phyloP scores from a whole-genome alignment of 2,888 invertebrate species.

The Elmis aenea region DNA sequence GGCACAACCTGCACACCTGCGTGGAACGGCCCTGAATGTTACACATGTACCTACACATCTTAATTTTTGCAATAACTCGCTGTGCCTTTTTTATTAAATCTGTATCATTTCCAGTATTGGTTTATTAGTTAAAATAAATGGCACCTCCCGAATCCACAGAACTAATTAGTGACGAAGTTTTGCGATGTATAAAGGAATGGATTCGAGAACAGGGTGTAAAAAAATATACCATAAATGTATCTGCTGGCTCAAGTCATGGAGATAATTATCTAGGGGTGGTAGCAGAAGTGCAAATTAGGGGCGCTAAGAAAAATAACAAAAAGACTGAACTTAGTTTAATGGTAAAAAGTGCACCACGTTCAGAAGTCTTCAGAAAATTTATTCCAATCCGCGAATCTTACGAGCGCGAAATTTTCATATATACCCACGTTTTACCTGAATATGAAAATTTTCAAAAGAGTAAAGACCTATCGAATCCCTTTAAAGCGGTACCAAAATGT shows the following conservation, averaged over 20 bases:
- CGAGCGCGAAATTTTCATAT: conserved; percentile 30
- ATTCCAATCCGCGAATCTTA: conserved; percentile 26
- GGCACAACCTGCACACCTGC: no score
- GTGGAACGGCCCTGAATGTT: no score
- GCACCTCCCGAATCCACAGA: no score
- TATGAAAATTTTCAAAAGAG: conserved; percentile 27
- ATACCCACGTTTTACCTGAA: conserved; percentile 27
- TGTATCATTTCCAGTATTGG: no score
- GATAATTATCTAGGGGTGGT: conserved; percentile 34
- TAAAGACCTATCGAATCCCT: conserved; percentile 14
- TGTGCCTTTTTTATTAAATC: no score
- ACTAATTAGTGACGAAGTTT: conserved; percentile 1
- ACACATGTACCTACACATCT: no score
- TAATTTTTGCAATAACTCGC: no score
- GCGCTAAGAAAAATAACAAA: conserved; percentile 13
- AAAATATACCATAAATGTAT: conserved; percentile 3
- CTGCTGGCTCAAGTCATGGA: conserved; percentile 25
- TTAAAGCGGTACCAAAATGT: conserved; percentile 17
- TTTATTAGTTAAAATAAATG: no score
- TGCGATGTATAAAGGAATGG: not conserved
- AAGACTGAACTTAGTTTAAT: conserved; percentile 25
- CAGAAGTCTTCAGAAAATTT: conserved; percentile 22
- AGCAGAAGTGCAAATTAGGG: conserved; percentile 19
- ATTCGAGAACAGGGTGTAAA: not conserved
- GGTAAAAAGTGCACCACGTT: conserved; percentile 29